Base-by-base conservation (phyloP, 1,140 invertebrate species). In the Lineus longissimus region DNA sequence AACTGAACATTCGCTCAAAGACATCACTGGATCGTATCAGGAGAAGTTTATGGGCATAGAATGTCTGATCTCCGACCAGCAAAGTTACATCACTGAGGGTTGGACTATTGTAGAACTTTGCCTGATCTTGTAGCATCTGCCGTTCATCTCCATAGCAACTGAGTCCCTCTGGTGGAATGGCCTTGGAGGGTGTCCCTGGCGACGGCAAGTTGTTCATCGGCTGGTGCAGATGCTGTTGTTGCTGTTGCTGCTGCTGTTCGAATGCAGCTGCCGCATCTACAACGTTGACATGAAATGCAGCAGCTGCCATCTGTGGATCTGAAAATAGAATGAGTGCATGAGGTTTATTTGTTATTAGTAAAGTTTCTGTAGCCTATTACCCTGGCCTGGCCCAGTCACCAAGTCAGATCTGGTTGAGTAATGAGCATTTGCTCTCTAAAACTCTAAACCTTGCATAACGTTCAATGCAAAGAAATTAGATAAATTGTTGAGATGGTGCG, bases 141-240 rank as follows among this genome's bases (percentile, higher is more conserved):
- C 82, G 69, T 62, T 82, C 81, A 59, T 83, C 81, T 55, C 79
- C 82, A 70, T 78, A 82, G 66, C 81, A 83, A 58, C 82, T 80
- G 59, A 81, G 80, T 1, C 81, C 81, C 63, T 73, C 69, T 45
- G 72, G 70, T 23, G 25, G 25, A 6, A 51, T 27, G n/a, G n/a
- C 47, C n/a, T 51, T 51, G 9, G 47, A 51, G 19, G 47, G 47
- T 27, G 47, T 51, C n/a, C 19, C 25, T 27, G 47, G 47, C n/a
- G 47, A 51, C n/a, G n/a, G 19, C 19, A 23, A 19, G 47, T 19
- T 27, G 25, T 51, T 27, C 9, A 23, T n/a, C 9, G 19, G 47
- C 47, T 27, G 47, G 9, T 51, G 4, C 47, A 19, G 19, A 4
- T 19, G n/a, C n/a, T 19, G n/a, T 27, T 51, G 47, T 27, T 51